Conservation (phyloP, 2,797 vertebrate species). For the Pempheris klunzingeri region DNA sequence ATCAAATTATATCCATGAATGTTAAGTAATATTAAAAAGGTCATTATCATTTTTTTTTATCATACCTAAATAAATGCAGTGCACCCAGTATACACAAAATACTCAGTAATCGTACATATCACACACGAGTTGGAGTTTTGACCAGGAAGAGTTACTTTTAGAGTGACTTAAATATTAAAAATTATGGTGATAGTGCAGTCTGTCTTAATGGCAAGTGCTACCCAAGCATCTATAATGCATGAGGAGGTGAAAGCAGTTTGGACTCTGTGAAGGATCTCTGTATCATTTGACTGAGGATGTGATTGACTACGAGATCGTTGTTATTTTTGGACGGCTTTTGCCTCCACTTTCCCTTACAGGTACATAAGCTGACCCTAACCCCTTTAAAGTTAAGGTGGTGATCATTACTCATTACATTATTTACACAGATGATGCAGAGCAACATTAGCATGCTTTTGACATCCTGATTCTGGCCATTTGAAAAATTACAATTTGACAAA, state of each 20-base stretch:
- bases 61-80: background rate
- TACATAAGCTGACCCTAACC: background rate
- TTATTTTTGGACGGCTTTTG: slow-evolving; percentile 25
- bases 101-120: background rate
- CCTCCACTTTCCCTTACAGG: background rate
- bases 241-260: slow-evolving; percentile 13
- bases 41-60: slow-evolving; percentile 18
- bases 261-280: background rate
- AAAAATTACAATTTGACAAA: no score
- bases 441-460: no score
- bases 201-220: background rate
- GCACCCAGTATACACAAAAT: background rate
- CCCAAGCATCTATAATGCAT: background rate
- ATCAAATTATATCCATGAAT: slow-evolving; percentile 32
- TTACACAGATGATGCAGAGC: background rate
- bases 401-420: no score
- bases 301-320: background rate
- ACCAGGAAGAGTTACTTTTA: background rate
- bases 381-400: background rate
- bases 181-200: background rate
- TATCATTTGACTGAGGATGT: slow-evolving; percentile 1
- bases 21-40: slow-evolving; percentile 28
- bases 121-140: background rate
- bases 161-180: slow-evolving; percentile 5
- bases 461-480: no score